Evolutionary conservation across 2,888 invertebrate species (phyloP).

Genomic region (Neoaliturus tenellus): DNA sequence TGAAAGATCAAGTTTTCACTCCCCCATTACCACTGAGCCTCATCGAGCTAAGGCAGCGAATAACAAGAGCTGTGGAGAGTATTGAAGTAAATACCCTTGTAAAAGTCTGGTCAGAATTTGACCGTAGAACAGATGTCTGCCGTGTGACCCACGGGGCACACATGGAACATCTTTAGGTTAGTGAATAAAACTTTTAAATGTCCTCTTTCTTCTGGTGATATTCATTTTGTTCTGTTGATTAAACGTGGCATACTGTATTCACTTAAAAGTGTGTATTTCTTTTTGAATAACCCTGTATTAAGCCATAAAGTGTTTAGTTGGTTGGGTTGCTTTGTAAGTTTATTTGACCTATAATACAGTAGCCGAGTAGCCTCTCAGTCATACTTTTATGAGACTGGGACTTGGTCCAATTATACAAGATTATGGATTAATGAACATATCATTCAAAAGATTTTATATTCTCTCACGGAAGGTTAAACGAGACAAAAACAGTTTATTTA

Average conservation of each 20-base stretch:
- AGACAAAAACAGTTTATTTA: no score
- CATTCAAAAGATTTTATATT: no score
- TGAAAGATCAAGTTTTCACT: no score
- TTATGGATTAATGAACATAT: no score
- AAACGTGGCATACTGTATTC: background rate
- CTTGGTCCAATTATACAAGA: no score
- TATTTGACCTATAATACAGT: no score
- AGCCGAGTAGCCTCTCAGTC: no score
- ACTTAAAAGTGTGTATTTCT: constrained; percentile 8
- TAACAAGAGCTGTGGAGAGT: constrained; percentile 4
- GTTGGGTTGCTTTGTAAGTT: no score
- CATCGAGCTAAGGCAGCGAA: no score
- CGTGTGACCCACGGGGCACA: background rate
- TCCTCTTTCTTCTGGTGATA: background rate
- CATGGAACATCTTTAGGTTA: constrained; percentile 1
- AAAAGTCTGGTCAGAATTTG: constrained; percentile 27
- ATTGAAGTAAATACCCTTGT: constrained; percentile 31
- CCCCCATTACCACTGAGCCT: constrained; percentile 12
- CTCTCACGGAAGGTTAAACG: no score
- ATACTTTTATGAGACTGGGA: no score
- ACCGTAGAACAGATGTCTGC: constrained; percentile 28
- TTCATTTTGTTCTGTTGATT: constrained; percentile 12
- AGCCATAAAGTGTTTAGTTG: no score
- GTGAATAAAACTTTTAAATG: constrained; percentile 7
- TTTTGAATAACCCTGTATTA: constrained; percentile 36